A percentile compares a stretch with the other conserved stretches of the same genome.
Evolutionary conservation across 2,888 invertebrate genomes (phyloP).

Genomic region (Chaitophorus viminalis): DNA sequence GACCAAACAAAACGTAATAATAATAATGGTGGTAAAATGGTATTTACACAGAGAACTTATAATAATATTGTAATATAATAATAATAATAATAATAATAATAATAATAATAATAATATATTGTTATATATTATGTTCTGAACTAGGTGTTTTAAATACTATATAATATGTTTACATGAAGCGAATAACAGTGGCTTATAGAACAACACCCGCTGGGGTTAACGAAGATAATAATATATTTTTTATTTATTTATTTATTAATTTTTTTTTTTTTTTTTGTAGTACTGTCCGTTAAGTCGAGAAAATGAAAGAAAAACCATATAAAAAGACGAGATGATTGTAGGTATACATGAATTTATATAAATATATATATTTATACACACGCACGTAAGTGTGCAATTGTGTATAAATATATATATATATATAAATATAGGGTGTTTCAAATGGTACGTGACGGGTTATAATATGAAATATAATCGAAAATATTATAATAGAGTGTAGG

Average conservation of each 20-base stretch:
- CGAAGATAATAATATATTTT: constrained; percentile 50
- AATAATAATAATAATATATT: constrained; percentile 42
- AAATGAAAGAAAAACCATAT: constrained; percentile 11
- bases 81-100: too few relatives aligned
- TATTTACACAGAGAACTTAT: constrained; percentile 52
- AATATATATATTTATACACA: not conserved
- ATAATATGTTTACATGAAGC: constrained; percentile 35
- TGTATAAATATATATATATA: not conserved
- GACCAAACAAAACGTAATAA: constrained; percentile 31
- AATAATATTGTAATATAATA: not conserved
- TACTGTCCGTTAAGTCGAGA: not conserved
- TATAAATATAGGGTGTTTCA: not conserved
- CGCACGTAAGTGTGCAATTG: not conserved
- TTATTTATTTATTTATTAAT: not conserved
- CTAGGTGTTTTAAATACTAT: constrained; percentile 47
- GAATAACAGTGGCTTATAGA: constrained; percentile 35
- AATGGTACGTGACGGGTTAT: too few relatives aligned
- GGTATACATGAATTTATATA: not conserved
- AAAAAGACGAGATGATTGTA: not conserved
- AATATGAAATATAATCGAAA: too few relatives aligned
- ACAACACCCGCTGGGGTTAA: constrained; percentile 26
- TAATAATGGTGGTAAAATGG: constrained; percentile 17
- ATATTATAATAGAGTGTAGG: too few relatives aligned
- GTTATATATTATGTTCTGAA: constrained; percentile 1
- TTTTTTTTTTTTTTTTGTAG: not conserved